Percentiles rank a stretch among this genome's conserved stretches.
Conservation (phyloP, 2,797 vertebrate genomes). For the Alcedo quadribrachys region DNA sequence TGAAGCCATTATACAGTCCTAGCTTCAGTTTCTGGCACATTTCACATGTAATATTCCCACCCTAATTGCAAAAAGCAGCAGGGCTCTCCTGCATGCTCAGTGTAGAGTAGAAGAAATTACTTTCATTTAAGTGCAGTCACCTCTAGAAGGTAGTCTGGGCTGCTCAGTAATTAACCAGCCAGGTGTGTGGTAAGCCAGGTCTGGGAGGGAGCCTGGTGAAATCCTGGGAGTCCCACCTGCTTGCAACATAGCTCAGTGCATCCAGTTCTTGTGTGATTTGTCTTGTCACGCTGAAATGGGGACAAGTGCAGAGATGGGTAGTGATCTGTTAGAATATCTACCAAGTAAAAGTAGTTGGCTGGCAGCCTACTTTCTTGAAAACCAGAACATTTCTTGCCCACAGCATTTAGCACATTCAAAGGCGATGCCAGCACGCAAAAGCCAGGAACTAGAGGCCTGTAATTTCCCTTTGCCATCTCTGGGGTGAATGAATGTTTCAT, state of each 20-base stretch:
- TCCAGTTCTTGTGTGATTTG: not conserved
- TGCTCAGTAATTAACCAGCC: not conserved
- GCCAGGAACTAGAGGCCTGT: not conserved
- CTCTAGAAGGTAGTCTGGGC: not conserved
- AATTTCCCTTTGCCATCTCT: slow-evolving; percentile 27
- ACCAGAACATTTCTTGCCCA: not conserved
- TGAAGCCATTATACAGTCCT: not conserved
- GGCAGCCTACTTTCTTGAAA: not conserved
- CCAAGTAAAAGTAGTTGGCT: not conserved
- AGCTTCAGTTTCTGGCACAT: not conserved
- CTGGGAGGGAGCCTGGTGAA: not conserved
- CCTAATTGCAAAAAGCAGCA: not conserved
- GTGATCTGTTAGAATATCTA: not conserved
- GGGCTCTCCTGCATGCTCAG: not conserved
- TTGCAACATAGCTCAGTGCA: not conserved
- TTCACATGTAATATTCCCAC: not conserved
- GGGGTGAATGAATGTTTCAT: not conserved
- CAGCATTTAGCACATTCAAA: not conserved
- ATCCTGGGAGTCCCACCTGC: not conserved
- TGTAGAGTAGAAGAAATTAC: not conserved
- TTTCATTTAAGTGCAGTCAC: not conserved
- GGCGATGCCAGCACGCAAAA: not conserved
- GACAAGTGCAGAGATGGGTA: not conserved
- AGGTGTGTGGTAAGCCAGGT: not conserved
- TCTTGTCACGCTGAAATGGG: not conserved